These are phyloP conservation scores for Drosophila athabasca DNA, from an alignment of 1,140 invertebrate species.

Conservation along the genomic window DNA sequence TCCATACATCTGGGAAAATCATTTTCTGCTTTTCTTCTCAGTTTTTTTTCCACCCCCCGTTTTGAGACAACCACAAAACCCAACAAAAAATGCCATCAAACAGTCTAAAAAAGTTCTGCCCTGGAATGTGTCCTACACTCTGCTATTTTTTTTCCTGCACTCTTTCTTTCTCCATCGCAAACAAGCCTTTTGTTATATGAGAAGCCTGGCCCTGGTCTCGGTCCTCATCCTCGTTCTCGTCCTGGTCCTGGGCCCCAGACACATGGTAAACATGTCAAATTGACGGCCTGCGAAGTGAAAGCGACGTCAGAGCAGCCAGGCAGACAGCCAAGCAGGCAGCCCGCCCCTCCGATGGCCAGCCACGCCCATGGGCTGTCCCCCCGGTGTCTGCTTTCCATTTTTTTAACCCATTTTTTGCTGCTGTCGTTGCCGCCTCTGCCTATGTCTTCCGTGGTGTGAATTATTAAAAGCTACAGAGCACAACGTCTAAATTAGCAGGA, in stretches of 20 bases:
- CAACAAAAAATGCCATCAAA: conserved; percentile 46
- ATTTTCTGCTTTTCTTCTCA: conserved; percentile 21
- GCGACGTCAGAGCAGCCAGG: conserved; percentile 60
- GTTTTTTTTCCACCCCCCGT: conserved; percentile 6
- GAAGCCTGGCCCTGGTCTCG: conserved; percentile 7
- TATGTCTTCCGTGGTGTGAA: conserved; percentile 70
- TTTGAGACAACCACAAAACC: conserved; percentile 35
- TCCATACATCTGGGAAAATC: conserved; percentile 29
- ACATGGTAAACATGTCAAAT: conserved; percentile 82
- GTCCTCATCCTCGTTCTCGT: no score
- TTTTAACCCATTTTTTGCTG: conserved; percentile 67
- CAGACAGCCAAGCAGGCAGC: conserved; percentile 8
- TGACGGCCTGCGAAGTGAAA: conserved; percentile 79
- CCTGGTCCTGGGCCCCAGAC: conserved; percentile 47
- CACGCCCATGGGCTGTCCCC: conserved; percentile 18
- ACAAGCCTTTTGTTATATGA: conserved; percentile 74
- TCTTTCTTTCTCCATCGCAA: conserved; percentile 24
- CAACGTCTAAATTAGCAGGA: conserved; percentile 73
- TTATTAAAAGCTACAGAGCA: conserved; percentile 74
- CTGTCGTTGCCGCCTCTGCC: conserved; percentile 21
- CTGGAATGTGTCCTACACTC: conserved; percentile 41
- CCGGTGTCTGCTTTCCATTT: conserved; percentile 40
- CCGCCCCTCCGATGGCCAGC: conserved; percentile 36
- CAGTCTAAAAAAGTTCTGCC: conserved; percentile 57
- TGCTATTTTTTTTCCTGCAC: not conserved